A percentile compares a stretch with the other conserved stretches of the same genome.
Evolutionary conservation across 2,888 invertebrate species (phyloP).

Genomic region (Branchellion lobata): DNA sequence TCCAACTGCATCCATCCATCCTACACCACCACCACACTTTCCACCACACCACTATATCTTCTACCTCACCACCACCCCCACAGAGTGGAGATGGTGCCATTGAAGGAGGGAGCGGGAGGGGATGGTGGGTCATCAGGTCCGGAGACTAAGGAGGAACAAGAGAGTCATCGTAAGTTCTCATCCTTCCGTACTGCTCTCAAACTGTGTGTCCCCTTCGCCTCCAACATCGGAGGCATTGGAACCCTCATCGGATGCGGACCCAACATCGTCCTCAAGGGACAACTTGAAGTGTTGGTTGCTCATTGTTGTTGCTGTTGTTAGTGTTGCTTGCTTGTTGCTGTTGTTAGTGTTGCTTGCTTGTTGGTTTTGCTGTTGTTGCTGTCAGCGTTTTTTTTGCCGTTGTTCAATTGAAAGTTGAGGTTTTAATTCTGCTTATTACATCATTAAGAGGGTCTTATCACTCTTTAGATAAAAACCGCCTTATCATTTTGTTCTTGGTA

Average conservation of each 20-base stretch:
- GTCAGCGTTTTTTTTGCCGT: background rate
- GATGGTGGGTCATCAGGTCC: background rate
- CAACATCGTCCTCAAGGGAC: constrained; percentile 61
- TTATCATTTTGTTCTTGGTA: too few species aligned
- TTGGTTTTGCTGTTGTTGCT: background rate
- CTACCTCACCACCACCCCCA: background rate
- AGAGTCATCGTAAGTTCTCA: constrained; percentile 20
- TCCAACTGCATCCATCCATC: background rate
- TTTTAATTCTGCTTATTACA: too few species aligned
- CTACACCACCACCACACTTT: constrained; percentile 3
- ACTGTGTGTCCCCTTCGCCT: constrained; percentile 46
- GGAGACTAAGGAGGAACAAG: constrained; percentile 9
- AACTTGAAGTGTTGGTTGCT: constrained; percentile 55
- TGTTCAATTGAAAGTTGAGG: too few species aligned
- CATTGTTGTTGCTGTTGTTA: background rate
- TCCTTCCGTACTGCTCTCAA: constrained; percentile 43
- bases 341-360: too few species aligned
- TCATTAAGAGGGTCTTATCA: too few species aligned
- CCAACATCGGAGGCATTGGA: constrained; percentile 62
- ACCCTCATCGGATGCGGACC: constrained; percentile 63
- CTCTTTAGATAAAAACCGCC: too few species aligned
- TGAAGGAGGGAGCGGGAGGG: constrained; percentile 10
- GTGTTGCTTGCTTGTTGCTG: background rate
- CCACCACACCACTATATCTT: background rate
- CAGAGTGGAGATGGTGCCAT: constrained; percentile 24